phyloP scores from a whole-genome alignment of 2,888 invertebrate genomes.

The Pachydiplax longipennis region DNA sequence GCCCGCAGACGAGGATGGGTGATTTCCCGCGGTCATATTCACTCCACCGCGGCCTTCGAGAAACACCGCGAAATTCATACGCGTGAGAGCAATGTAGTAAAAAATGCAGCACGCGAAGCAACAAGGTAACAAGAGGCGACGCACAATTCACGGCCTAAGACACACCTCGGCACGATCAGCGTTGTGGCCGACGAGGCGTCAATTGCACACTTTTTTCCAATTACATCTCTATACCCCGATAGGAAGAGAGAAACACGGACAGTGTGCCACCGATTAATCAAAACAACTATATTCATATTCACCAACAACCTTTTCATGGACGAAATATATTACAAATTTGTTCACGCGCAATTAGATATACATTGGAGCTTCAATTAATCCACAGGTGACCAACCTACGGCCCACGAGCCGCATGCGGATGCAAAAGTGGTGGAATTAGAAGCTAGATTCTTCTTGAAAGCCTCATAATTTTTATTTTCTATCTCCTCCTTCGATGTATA shows the following conservation, averaged over 20 bases:
- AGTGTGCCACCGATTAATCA: background rate
- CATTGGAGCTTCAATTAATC: too few relatives aligned
- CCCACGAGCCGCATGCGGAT: too few relatives aligned
- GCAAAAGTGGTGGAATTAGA: too few relatives aligned
- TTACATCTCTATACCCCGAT: too few relatives aligned
- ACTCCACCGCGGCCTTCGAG: conserved; percentile 34
- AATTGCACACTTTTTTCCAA: background rate
- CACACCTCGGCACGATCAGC: background rate
- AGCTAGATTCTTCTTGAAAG: too few relatives aligned
- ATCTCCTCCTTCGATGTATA: too few relatives aligned
- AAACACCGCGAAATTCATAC: conserved; percentile 10
- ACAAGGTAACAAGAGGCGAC: background rate
- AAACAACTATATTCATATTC: background rate
- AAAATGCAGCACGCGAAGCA: background rate
- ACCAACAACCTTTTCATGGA: too few relatives aligned
- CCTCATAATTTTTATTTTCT: too few relatives aligned
- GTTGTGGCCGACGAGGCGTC: background rate
- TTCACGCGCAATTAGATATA: too few relatives aligned
- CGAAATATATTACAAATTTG: too few relatives aligned
- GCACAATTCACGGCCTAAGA: conserved; percentile 5
- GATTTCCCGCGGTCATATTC: background rate
- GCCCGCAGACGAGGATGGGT: background rate
- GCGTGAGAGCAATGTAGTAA: conserved; percentile 19
- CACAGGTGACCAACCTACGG: too few relatives aligned
- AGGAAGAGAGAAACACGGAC: background rate